These are phyloP conservation scores for Battus philenor DNA, from an alignment of 1,140 invertebrate species.

Conservation along the genomic window DNA sequence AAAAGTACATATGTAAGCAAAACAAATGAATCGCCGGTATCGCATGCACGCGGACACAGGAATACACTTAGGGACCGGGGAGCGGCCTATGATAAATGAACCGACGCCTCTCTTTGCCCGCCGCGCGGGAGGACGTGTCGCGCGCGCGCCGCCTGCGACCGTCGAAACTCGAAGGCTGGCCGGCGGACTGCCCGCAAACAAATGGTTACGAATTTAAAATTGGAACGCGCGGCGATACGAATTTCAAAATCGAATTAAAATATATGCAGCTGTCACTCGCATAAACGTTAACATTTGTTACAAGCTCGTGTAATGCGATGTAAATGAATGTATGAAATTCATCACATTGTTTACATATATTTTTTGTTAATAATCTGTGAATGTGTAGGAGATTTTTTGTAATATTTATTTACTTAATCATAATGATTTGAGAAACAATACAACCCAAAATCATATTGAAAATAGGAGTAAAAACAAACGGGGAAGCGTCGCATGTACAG, in stretches of 20 bases:
- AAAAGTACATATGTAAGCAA: constrained; percentile 15
- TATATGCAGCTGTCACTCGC: neutral
- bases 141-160: no score
- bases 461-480: constrained; percentile 23
- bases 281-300: no score
- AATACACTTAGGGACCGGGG: constrained; percentile 51
- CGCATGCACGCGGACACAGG: constrained; percentile 50
- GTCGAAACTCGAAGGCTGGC: no score
- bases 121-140: constrained; percentile 21
- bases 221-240: neutral
- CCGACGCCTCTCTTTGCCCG: constrained; percentile 43
- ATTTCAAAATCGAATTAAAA: neutral
- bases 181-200: no score
- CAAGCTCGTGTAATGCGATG: no score
- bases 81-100: constrained; percentile 64
- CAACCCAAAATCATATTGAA: constrained; percentile 18
- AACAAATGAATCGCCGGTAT: constrained; percentile 44
- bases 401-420: no score
- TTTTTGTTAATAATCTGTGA: no score
- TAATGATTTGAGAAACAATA: no score
- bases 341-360: neutral
- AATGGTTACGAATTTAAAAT: neutral
- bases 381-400: no score
- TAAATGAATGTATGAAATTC: neutral
- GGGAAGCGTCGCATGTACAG: constrained; percentile 24